Percentiles rank a stretch among this genome's conserved stretches.
Conservation (phyloP, 2,797 vertebrate genomes). For the Myotis daubentonii region DNA sequence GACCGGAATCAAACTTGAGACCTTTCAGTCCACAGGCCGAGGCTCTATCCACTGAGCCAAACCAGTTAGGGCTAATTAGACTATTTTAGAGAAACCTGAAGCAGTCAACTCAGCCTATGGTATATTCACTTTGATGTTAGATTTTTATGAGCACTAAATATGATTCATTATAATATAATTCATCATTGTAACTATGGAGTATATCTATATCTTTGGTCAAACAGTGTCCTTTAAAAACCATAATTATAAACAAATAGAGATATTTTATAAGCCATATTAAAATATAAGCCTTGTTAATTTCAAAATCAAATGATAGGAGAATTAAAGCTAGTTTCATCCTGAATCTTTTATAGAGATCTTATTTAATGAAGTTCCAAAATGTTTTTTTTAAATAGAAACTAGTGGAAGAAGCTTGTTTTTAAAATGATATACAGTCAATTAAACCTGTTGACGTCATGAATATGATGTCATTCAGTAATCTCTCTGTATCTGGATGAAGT, state of each 20-base stretch:
- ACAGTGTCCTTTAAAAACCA: background rate
- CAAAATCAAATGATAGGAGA: background rate
- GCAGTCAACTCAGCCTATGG: background rate
- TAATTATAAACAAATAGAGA: background rate
- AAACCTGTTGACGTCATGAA: background rate
- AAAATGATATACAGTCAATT: background rate
- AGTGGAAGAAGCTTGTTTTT: conserved; percentile 19
- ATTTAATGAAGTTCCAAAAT: conserved; percentile 20
- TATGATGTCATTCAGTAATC: background rate
- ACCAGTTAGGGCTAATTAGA: background rate
- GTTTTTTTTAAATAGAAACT: background rate
- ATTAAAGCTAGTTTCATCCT: background rate
- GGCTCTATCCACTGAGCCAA: too few relatives aligned
- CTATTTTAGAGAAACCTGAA: conserved; percentile 10
- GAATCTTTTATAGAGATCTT: background rate
- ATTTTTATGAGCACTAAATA: background rate
- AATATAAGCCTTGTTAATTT: conserved; percentile 25
- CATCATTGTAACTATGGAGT: background rate
- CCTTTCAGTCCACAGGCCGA: too few relatives aligned
- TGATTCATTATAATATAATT: background rate
- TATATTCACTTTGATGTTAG: conserved; percentile 2
- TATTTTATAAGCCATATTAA: background rate
- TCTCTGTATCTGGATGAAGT: conserved; percentile 31
- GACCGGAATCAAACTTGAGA: too few relatives aligned
- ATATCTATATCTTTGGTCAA: background rate